phyloP scores from a whole-genome alignment of 2,797 vertebrate species.

The Ctenopoma kingsleyae region DNA sequence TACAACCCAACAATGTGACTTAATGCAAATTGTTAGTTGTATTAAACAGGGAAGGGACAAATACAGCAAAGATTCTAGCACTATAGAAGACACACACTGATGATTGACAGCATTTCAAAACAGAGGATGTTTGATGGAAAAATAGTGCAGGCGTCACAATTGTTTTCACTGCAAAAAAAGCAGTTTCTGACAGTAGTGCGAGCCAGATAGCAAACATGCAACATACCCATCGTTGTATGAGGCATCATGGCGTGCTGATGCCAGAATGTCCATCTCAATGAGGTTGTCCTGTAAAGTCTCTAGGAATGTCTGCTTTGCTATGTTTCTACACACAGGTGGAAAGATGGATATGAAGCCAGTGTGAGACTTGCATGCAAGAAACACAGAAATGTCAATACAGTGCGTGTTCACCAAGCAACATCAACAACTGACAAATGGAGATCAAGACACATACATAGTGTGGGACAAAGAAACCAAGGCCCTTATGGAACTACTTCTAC shows the following conservation, averaged over 20 bases:
- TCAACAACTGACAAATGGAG: conserved; percentile 66
- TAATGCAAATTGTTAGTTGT: conserved; percentile 62
- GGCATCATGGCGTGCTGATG: conserved; percentile 93
- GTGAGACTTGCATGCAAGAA: conserved; percentile 92
- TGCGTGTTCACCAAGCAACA: conserved; percentile 72
- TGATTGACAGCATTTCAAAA: conserved; percentile 64
- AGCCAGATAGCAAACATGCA: conserved; percentile 78
- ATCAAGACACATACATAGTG: conserved; percentile 52
- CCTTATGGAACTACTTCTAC: conserved; percentile 86
- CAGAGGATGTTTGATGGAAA: conserved; percentile 59
- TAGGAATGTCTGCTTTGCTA: conserved; percentile 99
- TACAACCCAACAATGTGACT: conserved; percentile 63
- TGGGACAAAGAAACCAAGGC: conserved; percentile 68
- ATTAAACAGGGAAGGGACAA: conserved; percentile 53
- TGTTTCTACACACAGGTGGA: conserved; percentile 99
- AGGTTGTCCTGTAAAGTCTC: conserved; percentile 99
- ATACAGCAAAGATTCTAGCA: conserved; percentile 33
- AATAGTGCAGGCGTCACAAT: conserved; percentile 49
- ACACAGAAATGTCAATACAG: conserved; percentile 74
- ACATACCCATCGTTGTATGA: conserved; percentile 98
- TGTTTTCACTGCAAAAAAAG: conserved; percentile 80
- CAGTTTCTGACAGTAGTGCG: conserved; percentile 62
- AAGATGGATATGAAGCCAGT: conserved; percentile 89
- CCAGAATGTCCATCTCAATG: conserved; percentile 99
- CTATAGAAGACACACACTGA: conserved; percentile 44